Evolutionary conservation across 2,888 invertebrate genomes (phyloP).

Genomic region (Mesorhabditis belari): DNA sequence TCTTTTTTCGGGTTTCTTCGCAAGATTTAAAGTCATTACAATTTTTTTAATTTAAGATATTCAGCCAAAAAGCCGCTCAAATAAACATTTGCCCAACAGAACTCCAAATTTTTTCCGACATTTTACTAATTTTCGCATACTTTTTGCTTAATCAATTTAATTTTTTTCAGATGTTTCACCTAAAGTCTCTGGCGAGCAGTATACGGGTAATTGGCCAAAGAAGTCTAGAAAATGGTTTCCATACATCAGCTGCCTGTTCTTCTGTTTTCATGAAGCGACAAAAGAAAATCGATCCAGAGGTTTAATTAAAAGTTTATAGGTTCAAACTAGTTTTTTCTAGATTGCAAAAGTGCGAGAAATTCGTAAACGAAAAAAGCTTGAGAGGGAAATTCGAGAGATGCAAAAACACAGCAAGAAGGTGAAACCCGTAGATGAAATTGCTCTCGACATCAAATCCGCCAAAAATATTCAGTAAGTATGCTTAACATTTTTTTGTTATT

Average conservation of each 20-base stretch:
- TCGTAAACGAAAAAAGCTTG: conserved; percentile 72
- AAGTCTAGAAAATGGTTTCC: too few species aligned
- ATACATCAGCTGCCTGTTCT: conserved; percentile 8
- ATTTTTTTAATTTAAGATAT: too few species aligned
- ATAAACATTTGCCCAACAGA: too few species aligned
- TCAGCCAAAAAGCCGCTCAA: too few species aligned
- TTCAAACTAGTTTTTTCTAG: conserved; percentile 9
- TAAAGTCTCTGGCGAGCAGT: too few species aligned
- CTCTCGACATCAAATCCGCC: conserved; percentile 55
- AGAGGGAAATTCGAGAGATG: conserved; percentile 70
- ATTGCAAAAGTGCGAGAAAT: conserved; percentile 75
- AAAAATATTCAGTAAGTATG: conserved; percentile 39
- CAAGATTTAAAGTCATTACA: too few species aligned
- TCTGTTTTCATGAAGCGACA: conserved; percentile 48
- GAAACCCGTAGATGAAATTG: conserved; percentile 82
- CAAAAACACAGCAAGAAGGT: conserved; percentile 74
- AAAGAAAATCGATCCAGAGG: conserved; percentile 50
- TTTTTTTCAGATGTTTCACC: too few species aligned
- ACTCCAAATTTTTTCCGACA: too few species aligned
- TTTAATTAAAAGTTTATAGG: background rate
- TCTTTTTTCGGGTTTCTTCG: too few species aligned
- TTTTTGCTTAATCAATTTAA: too few species aligned
- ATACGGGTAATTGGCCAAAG: too few species aligned
- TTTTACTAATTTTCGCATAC: too few species aligned
- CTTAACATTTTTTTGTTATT: background rate